Evolutionary conservation across 2,113 vertebrate genomes (phyloP), one percentile per base, ranked within the genome.

Genomic region (Carettochelys insculpta): DNA sequence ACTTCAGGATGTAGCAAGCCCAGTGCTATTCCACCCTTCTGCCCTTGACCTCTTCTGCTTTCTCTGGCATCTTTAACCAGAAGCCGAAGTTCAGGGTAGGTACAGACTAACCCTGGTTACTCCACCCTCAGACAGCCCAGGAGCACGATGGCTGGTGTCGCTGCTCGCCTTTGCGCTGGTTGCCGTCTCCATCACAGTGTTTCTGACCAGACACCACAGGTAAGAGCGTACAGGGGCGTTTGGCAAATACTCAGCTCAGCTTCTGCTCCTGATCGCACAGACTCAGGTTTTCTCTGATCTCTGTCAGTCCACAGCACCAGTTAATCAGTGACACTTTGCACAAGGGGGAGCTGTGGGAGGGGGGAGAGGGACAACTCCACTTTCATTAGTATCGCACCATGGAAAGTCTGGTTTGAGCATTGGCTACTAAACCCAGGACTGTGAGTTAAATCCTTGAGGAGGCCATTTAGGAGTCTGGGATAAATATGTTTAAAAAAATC

Each of bases 161-260:
- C 54, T 94, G 10, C 77, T 95, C 20, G 87, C 56, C 78, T 58
- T 43, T 58, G 52, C 81, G 0, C 10, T 94, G 81, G 77, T 93
- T 4, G 0, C 47, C 56, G 95, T 43, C 84, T 92, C 86, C 76
- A 2, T 96, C 25, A 8, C 86, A 81, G 90, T 88, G n/a, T 89
- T 96, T 86, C 88, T 95, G 94, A 88, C 85, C 86, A 95, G 92
- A 52, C 95, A 94, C 16, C 45, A 11, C 75, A 95, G 97, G 97
- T 97, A 94, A 96, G 96, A 90, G 85, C 31, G 22, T 16, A 82
- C 68, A 27, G 29, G 38, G n/a, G 83, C 82, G 54, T 6, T 41
- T 41, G 25, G 13, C 13, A 73, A 86, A 41, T 43, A 29, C 19
- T 81, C 31, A 83, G 1, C 50, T 91, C 38, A 54, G 1, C 77